These are phyloP conservation scores for Caenorhabditis remanei DNA, from an alignment of 1,140 invertebrate genomes.

Conservation along the genomic window DNA sequence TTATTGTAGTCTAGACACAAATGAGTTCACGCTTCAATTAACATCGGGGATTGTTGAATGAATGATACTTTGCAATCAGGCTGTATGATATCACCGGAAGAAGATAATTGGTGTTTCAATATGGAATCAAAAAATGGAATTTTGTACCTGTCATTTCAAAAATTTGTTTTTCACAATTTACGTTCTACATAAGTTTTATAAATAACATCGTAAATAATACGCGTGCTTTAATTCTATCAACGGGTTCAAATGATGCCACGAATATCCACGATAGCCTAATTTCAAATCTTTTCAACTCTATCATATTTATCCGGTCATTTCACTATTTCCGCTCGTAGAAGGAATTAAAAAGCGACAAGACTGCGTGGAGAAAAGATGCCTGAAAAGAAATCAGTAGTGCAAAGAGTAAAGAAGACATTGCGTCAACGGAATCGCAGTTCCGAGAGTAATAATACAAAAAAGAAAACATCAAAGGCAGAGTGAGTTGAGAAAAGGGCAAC, in stretches of 20 bases:
- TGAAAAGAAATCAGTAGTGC: conserved; percentile 34
- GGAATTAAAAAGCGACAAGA: conserved; percentile 20
- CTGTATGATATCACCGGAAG: too few species aligned
- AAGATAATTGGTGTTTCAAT: too few species aligned
- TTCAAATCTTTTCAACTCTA: too few species aligned
- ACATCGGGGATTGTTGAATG: not conserved
- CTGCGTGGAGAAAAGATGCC: not conserved
- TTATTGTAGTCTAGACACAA: conserved; percentile 5
- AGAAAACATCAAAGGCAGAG: conserved; percentile 25
- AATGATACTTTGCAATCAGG: not conserved
- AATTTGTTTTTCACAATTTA: too few species aligned
- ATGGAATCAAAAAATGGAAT: too few species aligned
- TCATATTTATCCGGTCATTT: too few species aligned
- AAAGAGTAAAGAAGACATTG: not conserved
- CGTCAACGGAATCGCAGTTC: not conserved
- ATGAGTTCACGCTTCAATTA: not conserved
- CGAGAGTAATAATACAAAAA: conserved; percentile 10
- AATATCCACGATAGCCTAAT: too few species aligned
- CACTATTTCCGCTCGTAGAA: not conserved
- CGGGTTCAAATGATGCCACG: too few species aligned
- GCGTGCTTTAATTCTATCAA: too few species aligned
- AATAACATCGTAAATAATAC: too few species aligned
- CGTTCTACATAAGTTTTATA: too few species aligned
- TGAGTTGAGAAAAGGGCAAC: not conserved
- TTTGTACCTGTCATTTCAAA: too few species aligned